phyloP scores from a whole-genome alignment of 2,113 vertebrate species.

The Chlorocebus sabaeus region DNA sequence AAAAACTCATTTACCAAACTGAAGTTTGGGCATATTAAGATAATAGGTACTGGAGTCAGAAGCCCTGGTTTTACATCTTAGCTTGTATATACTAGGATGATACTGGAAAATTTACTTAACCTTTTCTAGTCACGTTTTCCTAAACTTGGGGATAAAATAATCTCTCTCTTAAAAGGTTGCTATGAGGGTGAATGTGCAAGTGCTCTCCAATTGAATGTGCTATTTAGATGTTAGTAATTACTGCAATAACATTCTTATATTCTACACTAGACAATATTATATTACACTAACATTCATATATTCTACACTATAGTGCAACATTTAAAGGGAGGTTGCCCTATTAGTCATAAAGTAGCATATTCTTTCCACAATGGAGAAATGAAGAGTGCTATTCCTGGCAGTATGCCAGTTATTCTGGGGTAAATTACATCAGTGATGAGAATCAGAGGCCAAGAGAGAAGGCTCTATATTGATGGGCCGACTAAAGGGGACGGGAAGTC shows the following conservation, averaged over 20 bases:
- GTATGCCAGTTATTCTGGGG: neutral
- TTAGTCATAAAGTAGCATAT: neutral
- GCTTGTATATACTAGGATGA: neutral
- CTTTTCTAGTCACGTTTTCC: neutral
- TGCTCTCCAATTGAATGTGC: neutral
- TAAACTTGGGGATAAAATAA: neutral
- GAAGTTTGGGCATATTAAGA: neutral
- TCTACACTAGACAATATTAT: neutral
- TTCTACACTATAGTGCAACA: neutral
- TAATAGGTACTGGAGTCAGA: neutral
- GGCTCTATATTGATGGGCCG: neutral
- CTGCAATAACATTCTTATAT: neutral
- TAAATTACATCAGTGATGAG: neutral
- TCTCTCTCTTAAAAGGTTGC: neutral
- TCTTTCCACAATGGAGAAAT: neutral
- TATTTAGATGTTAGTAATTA: constrained; percentile 20
- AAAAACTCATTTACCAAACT: neutral
- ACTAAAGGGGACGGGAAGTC: neutral
- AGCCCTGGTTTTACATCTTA: neutral
- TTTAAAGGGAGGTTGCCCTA: neutral
- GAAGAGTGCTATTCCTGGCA: neutral
- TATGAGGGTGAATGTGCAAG: neutral
- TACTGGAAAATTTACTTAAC: neutral
- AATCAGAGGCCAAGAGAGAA: neutral
- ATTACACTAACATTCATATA: neutral